A percentile compares a stretch with the other conserved stretches of the same genome.
These are phyloP conservation scores for Columba janthina DNA, from an alignment of 2,113 vertebrate genomes.

Conservation along the genomic window DNA sequence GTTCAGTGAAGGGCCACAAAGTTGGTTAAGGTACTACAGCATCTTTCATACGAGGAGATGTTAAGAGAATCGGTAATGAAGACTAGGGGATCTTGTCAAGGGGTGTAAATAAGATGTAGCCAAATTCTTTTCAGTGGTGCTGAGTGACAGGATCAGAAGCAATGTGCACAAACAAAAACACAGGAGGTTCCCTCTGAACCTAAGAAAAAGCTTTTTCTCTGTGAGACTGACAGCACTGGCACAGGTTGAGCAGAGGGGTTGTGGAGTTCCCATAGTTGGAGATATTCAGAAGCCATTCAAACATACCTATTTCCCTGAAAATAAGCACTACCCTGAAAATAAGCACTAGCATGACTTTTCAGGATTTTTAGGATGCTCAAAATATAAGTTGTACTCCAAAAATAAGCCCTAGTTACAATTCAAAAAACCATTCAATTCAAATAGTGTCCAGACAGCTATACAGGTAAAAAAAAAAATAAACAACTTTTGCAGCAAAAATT, in stretches of 20 bases:
- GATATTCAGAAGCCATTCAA: neutral
- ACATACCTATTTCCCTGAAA: neutral
- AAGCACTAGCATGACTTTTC: too few species aligned
- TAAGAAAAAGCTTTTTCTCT: neutral
- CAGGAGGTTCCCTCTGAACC: neutral
- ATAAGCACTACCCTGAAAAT: too few species aligned
- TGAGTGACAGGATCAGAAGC: neutral
- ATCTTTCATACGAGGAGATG: neutral
- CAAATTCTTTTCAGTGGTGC: neutral
- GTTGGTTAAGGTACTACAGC: neutral
- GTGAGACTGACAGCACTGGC: neutral
- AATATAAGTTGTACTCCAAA: too few species aligned
- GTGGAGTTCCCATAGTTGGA: neutral
- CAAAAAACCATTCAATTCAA: too few species aligned
- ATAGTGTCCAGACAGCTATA: too few species aligned
- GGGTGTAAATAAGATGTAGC: neutral
- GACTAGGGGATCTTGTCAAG: neutral
- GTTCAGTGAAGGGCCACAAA: neutral
- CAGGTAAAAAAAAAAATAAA: too few species aligned
- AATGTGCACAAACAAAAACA: neutral
- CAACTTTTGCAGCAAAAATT: too few species aligned
- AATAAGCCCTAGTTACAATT: too few species aligned
- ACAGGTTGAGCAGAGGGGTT: neutral
- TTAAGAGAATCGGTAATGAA: neutral
- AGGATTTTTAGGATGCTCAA: too few species aligned